A percentile compares a stretch with the other conserved stretches of the same genome.
Conservation (phyloP, 1,140 invertebrate genomes). For the Maconellicoccus hirsutus region DNA sequence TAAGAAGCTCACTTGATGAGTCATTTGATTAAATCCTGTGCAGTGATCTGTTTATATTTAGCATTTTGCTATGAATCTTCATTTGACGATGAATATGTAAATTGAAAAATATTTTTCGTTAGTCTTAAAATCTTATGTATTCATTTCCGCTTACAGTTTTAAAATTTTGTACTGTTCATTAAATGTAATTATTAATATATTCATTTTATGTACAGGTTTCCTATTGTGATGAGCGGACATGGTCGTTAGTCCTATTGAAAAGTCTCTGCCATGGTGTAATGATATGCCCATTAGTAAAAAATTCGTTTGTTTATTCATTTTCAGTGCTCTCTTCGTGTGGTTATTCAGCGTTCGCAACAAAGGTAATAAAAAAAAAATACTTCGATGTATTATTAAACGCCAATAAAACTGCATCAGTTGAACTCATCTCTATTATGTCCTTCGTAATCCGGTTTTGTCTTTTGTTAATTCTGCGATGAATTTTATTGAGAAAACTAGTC, state of each 20-base stretch:
- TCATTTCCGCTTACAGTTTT: too few species aligned
- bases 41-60: too few species aligned
- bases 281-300: neutral
- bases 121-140: too few species aligned
- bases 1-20: too few species aligned
- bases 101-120: too few species aligned
- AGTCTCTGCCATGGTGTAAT: neutral
- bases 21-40: too few species aligned
- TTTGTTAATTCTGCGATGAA: too few species aligned
- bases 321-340: neutral
- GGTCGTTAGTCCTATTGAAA: neutral
- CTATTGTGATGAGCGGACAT: neutral
- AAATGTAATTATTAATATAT: neutral
- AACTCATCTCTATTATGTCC: neutral
- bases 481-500: neutral
- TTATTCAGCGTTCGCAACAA: neutral
- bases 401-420: too few species aligned
- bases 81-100: too few species aligned
- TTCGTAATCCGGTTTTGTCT: constrained; percentile 3
- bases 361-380: neutral
- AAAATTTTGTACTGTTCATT: too few species aligned
- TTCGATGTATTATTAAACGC: too few species aligned
- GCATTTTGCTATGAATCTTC: too few species aligned
- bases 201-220: neutral
- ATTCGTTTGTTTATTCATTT: neutral